Evolutionary conservation across 1,140 invertebrate genomes (phyloP).

Genomic region (Diabrotica virgifera): DNA sequence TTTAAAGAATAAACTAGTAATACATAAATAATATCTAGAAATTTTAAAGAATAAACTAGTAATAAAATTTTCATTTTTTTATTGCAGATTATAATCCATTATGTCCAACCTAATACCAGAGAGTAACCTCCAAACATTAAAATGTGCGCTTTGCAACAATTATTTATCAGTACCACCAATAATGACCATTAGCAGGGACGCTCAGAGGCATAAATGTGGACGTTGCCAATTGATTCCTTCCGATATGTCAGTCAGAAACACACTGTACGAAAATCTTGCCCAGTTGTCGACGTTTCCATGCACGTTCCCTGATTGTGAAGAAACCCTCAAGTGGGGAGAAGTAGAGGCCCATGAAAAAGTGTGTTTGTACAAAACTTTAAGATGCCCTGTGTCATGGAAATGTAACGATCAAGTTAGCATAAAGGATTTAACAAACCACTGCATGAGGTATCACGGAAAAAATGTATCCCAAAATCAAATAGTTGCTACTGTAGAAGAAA

Average conservation of each 20-base stretch:
- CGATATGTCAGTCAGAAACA: not conserved
- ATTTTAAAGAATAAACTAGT: too few relatives aligned
- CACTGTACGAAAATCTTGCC: constrained; percentile 6
- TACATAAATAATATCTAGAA: too few relatives aligned
- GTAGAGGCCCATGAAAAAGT: constrained; percentile 6
- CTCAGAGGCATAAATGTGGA: constrained; percentile 10
- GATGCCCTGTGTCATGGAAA: constrained; percentile 11
- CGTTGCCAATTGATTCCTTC: constrained; percentile 1
- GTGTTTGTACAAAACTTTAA: not conserved
- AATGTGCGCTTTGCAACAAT: constrained; percentile 12
- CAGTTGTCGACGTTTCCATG: constrained; percentile 7
- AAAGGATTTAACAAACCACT: not conserved
- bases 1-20: too few relatives aligned
- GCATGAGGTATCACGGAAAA: not conserved
- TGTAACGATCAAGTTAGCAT: constrained; percentile 4
- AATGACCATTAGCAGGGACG: not conserved
- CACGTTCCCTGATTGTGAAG: constrained; percentile 3
- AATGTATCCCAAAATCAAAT: constrained; percentile 7
- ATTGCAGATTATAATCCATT: too few relatives aligned
- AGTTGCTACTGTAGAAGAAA: not conserved
- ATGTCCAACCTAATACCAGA: not conserved
- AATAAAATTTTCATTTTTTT: too few relatives aligned
- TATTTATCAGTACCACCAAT: constrained; percentile 13
- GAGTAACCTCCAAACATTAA: not conserved
- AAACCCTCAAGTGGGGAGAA: not conserved